Evolutionary conservation across 2,888 invertebrate species (phyloP).

Genomic region (Litoditis marina): DNA sequence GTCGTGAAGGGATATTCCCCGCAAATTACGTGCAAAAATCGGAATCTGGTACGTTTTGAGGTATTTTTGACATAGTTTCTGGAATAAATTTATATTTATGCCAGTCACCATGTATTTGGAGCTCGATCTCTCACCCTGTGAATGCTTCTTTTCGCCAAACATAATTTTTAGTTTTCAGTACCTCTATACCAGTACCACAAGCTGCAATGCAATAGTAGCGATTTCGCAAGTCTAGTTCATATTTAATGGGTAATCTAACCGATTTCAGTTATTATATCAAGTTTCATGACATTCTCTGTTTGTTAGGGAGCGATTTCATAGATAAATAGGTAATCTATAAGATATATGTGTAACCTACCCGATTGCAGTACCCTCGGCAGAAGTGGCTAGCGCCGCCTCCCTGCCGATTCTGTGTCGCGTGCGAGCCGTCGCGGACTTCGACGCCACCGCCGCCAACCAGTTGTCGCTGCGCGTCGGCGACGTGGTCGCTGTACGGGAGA

Average conservation of each 20-base stretch:
- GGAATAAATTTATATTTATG: too few relatives aligned
- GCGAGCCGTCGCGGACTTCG: slow-evolving; percentile 35
- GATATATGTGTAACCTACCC: too few relatives aligned
- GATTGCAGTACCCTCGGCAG: not conserved
- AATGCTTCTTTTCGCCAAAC: not conserved
- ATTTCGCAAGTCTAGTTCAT: too few relatives aligned
- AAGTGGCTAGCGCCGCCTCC: not conserved
- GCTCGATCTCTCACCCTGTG: not conserved
- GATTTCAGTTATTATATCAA: too few relatives aligned
- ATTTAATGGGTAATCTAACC: too few relatives aligned
- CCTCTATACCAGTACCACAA: too few relatives aligned
- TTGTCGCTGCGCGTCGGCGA: slow-evolving; percentile 85
- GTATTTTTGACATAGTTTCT: too few relatives aligned
- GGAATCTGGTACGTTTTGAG: not conserved
- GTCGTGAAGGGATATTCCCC: slow-evolving; percentile 87
- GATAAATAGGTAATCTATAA: too few relatives aligned
- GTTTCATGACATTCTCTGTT: not conserved
- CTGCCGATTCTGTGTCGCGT: slow-evolving; percentile 21
- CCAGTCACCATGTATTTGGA: too few relatives aligned
- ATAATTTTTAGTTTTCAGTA: too few relatives aligned
- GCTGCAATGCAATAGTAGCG: too few relatives aligned
- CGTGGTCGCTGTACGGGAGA: slow-evolving; percentile 76
- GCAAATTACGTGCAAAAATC: slow-evolving; percentile 79
- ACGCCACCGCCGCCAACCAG: slow-evolving; percentile 85
- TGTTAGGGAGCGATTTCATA: too few relatives aligned